phyloP scores from a whole-genome alignment of 2,888 invertebrate genomes.

The Campoplex nolae region DNA sequence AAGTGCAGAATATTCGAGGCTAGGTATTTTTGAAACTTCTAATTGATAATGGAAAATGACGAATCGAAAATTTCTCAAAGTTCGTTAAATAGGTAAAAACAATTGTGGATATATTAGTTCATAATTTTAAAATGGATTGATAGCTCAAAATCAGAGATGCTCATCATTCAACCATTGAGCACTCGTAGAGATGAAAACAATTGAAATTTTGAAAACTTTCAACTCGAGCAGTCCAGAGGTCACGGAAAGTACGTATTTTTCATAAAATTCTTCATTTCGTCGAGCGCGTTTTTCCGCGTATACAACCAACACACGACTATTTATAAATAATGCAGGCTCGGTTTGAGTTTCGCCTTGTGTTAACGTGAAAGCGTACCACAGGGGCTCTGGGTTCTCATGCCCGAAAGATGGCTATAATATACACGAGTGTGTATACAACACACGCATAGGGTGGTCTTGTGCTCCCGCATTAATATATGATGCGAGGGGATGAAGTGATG shows the following conservation, averaged over 20 bases:
- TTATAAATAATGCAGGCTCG: slow-evolving; percentile 38
- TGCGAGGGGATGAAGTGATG: slow-evolving; percentile 39
- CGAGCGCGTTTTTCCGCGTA: background rate
- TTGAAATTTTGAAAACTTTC: background rate
- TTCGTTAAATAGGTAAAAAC: too few relatives aligned
- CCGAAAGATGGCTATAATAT: slow-evolving; percentile 20
- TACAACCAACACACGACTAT: background rate
- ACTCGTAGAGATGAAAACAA: background rate
- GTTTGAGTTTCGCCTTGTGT: slow-evolving; percentile 24
- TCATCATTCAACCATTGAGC: too few relatives aligned
- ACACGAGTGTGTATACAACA: slow-evolving; percentile 1
- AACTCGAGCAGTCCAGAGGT: background rate
- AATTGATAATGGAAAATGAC: too few relatives aligned
- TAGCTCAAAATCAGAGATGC: background rate
- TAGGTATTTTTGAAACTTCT: background rate
- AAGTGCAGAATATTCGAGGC: background rate
- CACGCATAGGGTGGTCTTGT: slow-evolving; percentile 43
- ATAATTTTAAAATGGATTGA: background rate
- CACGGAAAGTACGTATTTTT: slow-evolving; percentile 1
- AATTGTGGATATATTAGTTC: too few relatives aligned
- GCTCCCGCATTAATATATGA: slow-evolving; percentile 60
- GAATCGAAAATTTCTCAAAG: too few relatives aligned
- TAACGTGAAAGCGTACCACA: slow-evolving; percentile 2
- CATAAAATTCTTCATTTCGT: slow-evolving; percentile 11
- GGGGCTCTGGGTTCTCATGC: slow-evolving; percentile 41